Percentiles rank a stretch among this genome's conserved stretches.
Evolutionary conservation across 2,888 invertebrate species (phyloP).

Genomic region (Xiphydria camelus): DNA sequence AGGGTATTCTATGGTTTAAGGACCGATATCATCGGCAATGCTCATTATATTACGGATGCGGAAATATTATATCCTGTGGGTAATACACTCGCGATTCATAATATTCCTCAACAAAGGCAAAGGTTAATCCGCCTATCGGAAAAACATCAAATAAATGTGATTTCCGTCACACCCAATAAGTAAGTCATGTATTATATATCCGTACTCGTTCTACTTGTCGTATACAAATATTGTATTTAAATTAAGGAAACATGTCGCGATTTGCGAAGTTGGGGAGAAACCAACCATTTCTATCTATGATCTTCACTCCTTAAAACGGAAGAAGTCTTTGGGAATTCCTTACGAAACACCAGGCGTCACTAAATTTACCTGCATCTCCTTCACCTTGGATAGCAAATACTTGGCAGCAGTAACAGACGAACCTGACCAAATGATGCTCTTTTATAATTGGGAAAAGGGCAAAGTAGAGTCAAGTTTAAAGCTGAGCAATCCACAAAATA

Average conservation of each 20-base stretch:
- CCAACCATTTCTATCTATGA: constrained; percentile 75
- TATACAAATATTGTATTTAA: constrained; percentile 8
- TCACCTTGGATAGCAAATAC: constrained; percentile 81
- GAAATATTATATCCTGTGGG: constrained; percentile 83
- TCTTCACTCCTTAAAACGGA: constrained; percentile 69
- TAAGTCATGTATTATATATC: constrained; percentile 59
- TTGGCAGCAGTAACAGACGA: constrained; percentile 79
- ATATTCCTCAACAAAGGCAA: constrained; percentile 72
- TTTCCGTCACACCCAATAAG: constrained; percentile 71
- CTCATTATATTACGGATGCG: constrained; percentile 72
- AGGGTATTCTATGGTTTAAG: constrained; percentile 68
- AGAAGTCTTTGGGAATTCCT: constrained; percentile 69
- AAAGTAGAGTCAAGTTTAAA: constrained; percentile 77
- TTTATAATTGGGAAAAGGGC: constrained; percentile 82
- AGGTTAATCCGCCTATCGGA: constrained; percentile 72
- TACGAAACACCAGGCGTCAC: constrained; percentile 62
- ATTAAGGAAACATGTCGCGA: constrained; percentile 67
- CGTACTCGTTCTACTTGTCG: too few species aligned
- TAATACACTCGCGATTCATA: constrained; percentile 74
- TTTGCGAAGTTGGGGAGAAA: constrained; percentile 67
- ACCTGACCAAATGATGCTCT: constrained; percentile 80
- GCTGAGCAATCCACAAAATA: constrained; percentile 71
- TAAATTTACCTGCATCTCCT: constrained; percentile 73
- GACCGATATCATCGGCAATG: constrained; percentile 70
- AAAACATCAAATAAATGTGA: constrained; percentile 67